phyloP scores from a whole-genome alignment of 2,888 invertebrate species.

The Thereva nobilitata region DNA sequence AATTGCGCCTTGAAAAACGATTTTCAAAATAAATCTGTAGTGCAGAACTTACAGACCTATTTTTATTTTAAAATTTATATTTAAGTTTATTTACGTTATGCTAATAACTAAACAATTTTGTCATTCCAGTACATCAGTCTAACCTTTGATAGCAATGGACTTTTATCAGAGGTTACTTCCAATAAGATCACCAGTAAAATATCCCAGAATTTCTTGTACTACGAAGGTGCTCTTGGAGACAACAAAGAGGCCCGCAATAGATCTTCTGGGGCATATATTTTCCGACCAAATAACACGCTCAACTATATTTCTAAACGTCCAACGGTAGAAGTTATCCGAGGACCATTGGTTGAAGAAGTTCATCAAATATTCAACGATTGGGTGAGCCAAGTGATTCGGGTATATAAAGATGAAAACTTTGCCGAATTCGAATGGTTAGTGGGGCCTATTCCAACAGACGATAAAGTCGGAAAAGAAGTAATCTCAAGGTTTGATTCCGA shows the following conservation, averaged over 20 bases:
- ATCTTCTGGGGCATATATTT: slow-evolving; percentile 93
- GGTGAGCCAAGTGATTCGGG: slow-evolving; percentile 72
- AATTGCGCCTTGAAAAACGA: too few species aligned
- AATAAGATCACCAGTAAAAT: slow-evolving; percentile 49
- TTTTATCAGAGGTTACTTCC: slow-evolving; percentile 38
- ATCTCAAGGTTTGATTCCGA: slow-evolving; percentile 73
- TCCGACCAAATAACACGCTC: slow-evolving; percentile 66
- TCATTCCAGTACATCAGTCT: slow-evolving; percentile 49
- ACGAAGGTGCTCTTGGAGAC: slow-evolving; percentile 70
- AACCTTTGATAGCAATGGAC: slow-evolving; percentile 43
- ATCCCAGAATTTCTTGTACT: slow-evolving; percentile 72
- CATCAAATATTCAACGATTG: slow-evolving; percentile 65
- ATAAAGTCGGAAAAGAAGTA: slow-evolving; percentile 77
- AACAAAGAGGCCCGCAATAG: slow-evolving; percentile 65
- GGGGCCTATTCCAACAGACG: slow-evolving; percentile 73
- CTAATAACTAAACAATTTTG: neutral
- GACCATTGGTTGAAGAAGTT: slow-evolving; percentile 71
- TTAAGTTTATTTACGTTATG: neutral
- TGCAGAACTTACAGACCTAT: neutral
- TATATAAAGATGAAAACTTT: slow-evolving; percentile 65
- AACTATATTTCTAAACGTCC: slow-evolving; percentile 48
- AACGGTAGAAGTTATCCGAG: slow-evolving; percentile 52
- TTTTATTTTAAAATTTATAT: neutral
- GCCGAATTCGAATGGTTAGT: slow-evolving; percentile 77
- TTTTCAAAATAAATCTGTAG: too few species aligned